Evolutionary conservation across 2,888 invertebrate genomes (phyloP), one percentile per base, ranked within the genome.

Genomic region (Cheilosia vernalis): DNA sequence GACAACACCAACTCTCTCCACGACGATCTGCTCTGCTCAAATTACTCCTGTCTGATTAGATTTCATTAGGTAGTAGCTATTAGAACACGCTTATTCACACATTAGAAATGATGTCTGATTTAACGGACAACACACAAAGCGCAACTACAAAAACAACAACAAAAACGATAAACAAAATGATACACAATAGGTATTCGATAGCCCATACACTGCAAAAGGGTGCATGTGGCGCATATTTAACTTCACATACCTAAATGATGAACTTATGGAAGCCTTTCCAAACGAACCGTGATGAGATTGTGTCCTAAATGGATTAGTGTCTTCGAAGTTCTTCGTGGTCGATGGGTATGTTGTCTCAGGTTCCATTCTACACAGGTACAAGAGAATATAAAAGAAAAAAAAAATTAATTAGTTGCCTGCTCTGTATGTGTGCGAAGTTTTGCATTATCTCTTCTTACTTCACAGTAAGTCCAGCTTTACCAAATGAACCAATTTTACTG

Each of bases 401-500:
- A 30, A n/a, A 33, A 55, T 6, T 10, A 64, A 64, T 56, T 30
- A 30, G 87, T 60, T 17, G 67, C 19, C 55, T 51, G 21, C 21
- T 73, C 63, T 47, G 40, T 72, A 55, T 55, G 40, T 64, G 51
- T 51, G 27, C 10, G 53, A 42, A 79, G 47, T 69, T 56, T 73
- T 63, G 58, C 61, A 83, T 86, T 77, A 86, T 78, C 80, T 78
- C 67, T 63, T 77, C 90, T 87, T 89, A 91, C 89, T 90, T 90
- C 63, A 91, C 90, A 88, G 92, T 91, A 56, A 93, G 88, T 33
- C 93, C 93, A 33, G 91, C 90, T 88, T 93, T 93, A 61, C 93
- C 93, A 88, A 93, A 92, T 24, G 92, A 92, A 53, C 91, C 91
- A 56, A 92, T 91, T 89, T 92, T 92, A 79, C 90, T 90, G 77